These are phyloP conservation scores for Furnarius figulus DNA, from an alignment of 2,113 vertebrate genomes.

Conservation along the genomic window DNA sequence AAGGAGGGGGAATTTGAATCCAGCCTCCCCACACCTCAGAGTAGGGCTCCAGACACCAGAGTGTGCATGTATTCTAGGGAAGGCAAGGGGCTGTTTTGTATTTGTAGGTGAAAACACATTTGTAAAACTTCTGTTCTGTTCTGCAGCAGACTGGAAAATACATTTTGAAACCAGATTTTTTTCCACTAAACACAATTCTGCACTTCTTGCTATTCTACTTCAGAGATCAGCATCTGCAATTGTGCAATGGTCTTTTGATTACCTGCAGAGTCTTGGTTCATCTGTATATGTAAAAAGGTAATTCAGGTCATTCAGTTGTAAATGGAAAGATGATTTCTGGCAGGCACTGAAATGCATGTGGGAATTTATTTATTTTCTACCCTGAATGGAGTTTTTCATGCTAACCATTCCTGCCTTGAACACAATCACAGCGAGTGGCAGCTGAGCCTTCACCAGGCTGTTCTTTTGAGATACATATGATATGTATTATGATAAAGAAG, in stretches of 20 bases:
- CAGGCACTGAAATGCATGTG: background rate
- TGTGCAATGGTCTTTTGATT: background rate
- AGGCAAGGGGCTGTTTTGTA: background rate
- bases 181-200: background rate
- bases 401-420: background rate
- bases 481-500: background rate
- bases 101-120: background rate
- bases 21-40: background rate
- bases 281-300: background rate
- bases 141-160: background rate
- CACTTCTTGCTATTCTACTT: background rate
- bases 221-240: background rate
- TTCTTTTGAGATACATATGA: background rate
- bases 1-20: background rate
- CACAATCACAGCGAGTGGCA: background rate
- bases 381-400: background rate
- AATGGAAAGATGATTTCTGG: constrained; percentile 11
- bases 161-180: background rate
- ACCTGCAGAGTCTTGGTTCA: background rate
- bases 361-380: constrained; percentile 41
- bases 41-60: background rate
- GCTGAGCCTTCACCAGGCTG: background rate
- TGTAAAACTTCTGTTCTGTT: background rate
- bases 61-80: background rate
- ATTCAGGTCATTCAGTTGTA: background rate